These are phyloP conservation scores for Eucera pruinosa DNA, from an alignment of 2,888 invertebrate species.

Conservation along the genomic window DNA sequence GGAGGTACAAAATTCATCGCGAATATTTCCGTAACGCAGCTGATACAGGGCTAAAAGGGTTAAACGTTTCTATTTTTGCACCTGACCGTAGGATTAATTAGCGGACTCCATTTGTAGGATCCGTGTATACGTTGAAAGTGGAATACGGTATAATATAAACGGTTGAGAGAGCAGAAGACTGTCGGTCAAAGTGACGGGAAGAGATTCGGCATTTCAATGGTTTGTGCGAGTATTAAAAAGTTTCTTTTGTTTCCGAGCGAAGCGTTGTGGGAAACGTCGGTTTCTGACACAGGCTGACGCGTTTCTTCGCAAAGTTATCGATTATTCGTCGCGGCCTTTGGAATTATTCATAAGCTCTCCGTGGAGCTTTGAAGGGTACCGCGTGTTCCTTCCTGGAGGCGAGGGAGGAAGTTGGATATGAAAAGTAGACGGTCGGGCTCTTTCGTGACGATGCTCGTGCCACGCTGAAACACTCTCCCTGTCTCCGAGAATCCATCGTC, in stretches of 20 bases:
- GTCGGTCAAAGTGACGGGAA: neutral
- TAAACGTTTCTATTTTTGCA: too few relatives aligned
- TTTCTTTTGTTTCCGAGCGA: slow-evolving; percentile 11
- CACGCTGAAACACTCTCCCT: slow-evolving; percentile 41
- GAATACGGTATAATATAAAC: too few relatives aligned
- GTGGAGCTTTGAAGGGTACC: slow-evolving; percentile 71
- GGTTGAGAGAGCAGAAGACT: neutral
- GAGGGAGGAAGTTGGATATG: slow-evolving; percentile 72
- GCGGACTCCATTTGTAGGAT: too few relatives aligned
- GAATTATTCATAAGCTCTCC: slow-evolving; percentile 80
- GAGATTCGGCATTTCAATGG: slow-evolving; percentile 26
- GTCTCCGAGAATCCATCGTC: slow-evolving; percentile 51
- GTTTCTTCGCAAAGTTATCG: slow-evolving; percentile 72
- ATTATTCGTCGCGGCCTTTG: slow-evolving; percentile 73
- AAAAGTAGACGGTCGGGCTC: slow-evolving; percentile 61
- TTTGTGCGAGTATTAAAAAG: slow-evolving; percentile 31
- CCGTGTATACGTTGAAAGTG: too few relatives aligned
- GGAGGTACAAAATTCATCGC: too few relatives aligned
- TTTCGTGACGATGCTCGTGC: slow-evolving; percentile 67
- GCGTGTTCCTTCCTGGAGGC: slow-evolving; percentile 61
- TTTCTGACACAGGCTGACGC: slow-evolving; percentile 56
- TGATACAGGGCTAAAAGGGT: too few relatives aligned
- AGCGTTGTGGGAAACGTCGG: slow-evolving; percentile 53
- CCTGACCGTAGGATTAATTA: too few relatives aligned
- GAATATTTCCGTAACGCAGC: too few relatives aligned